Conservation (phyloP, 2,888 invertebrate species). For the Lampropteryx suffumata region DNA sequence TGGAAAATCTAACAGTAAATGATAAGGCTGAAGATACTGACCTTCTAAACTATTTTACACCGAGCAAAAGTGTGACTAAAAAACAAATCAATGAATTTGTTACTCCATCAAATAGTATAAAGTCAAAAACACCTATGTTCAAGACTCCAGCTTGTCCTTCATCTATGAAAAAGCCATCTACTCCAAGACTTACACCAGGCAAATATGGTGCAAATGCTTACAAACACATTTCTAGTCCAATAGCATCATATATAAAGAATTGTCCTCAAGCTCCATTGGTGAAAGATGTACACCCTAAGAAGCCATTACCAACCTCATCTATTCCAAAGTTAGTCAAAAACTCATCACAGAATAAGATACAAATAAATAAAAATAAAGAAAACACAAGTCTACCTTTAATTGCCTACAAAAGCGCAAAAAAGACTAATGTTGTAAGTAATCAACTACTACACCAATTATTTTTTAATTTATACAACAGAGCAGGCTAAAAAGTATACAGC, state of each 20-base stretch:
- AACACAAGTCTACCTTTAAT: slow-evolving; percentile 55
- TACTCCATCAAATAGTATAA: slow-evolving; percentile 36
- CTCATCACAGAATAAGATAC: slow-evolving; percentile 30
- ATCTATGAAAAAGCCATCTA: slow-evolving; percentile 43
- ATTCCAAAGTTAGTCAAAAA: slow-evolving; percentile 55
- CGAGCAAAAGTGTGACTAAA: slow-evolving; percentile 36
- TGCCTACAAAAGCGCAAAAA: slow-evolving; percentile 65
- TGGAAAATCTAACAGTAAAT: background rate
- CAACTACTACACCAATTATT: background rate
- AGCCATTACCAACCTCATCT: slow-evolving; percentile 51
- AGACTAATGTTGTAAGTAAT: slow-evolving; percentile 59
- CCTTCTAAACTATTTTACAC: slow-evolving; percentile 37
- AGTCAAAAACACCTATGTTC: slow-evolving; percentile 39
- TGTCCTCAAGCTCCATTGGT: slow-evolving; percentile 58
- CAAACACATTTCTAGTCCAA: slow-evolving; percentile 64
- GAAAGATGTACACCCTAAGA: slow-evolving; percentile 59
- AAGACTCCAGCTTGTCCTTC: slow-evolving; percentile 53
- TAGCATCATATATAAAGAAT: slow-evolving; percentile 66
- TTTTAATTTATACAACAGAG: no score
- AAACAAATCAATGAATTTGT: slow-evolving; percentile 23
- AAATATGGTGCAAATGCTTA: slow-evolving; percentile 51
- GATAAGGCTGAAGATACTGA: slow-evolving; percentile 7
- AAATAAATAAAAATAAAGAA: slow-evolving; percentile 57
- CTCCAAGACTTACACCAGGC: slow-evolving; percentile 47
- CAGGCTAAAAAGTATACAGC: no score